Percentiles rank a stretch among this genome's conserved stretches.
These are phyloP conservation scores for Geophilus truncorum DNA, from an alignment of 2,888 invertebrate species.

Conservation along the genomic window DNA sequence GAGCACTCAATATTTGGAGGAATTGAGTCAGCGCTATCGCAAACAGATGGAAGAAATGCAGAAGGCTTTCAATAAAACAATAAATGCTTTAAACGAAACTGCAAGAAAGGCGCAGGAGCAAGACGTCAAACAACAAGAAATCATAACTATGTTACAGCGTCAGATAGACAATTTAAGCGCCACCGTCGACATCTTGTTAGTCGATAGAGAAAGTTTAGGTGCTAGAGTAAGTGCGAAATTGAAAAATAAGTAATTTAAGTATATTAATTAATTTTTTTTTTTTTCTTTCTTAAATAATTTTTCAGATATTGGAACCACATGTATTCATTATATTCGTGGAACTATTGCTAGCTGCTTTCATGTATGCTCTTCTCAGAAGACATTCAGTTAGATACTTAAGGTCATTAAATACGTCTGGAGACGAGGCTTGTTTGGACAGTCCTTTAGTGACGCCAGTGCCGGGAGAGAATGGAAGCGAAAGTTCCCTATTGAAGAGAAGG, in stretches of 20 bases:
- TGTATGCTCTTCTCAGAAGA: constrained; percentile 53
- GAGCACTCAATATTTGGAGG: constrained; percentile 93
- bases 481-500: background rate
- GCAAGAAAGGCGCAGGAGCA: constrained; percentile 57
- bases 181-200: constrained; percentile 35
- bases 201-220: constrained; percentile 39
- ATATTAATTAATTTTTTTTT: background rate
- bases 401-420: background rate
- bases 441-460: background rate
- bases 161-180: constrained; percentile 39
- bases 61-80: constrained; percentile 70
- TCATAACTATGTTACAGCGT: constrained; percentile 38
- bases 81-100: constrained; percentile 55
- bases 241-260: background rate
- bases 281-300: constrained; percentile 20
- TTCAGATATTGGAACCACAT: constrained; percentile 45
- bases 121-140: constrained; percentile 42
- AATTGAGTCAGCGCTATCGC: constrained; percentile 88
- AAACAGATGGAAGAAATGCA: constrained; percentile 96
- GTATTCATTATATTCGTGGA: constrained; percentile 45
- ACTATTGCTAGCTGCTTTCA: constrained; percentile 47
- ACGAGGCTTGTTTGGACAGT: background rate
- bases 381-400: constrained; percentile 42
- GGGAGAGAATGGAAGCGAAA: background rate
- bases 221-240: constrained; percentile 36